Evolutionary conservation across 2,888 invertebrate genomes (phyloP).

Genomic region (Diploptera punctata): DNA sequence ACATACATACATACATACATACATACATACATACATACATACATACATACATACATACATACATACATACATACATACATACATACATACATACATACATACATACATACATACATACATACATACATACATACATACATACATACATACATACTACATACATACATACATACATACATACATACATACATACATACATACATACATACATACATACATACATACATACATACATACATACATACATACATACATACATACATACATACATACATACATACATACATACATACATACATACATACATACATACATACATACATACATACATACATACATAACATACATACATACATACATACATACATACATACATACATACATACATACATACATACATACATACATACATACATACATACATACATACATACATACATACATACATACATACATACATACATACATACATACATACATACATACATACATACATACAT

Average conservation of each 20-base stretch:
- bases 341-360: too few relatives aligned
- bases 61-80: background rate
- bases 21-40: background rate
- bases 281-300: background rate
- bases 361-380: background rate
- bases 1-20: background rate
- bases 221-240: background rate
- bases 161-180: constrained; percentile 11
- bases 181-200: constrained; percentile 2
- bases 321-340: background rate
- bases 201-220: background rate
- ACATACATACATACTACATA: too few relatives aligned
- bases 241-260: background rate
- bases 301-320: background rate
- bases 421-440: constrained; percentile 4
- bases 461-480: background rate
- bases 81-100: background rate
- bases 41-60: background rate
- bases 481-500: too few relatives aligned
- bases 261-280: background rate
- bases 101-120: constrained; percentile 7
- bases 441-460: constrained; percentile 7
- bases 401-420: constrained; percentile 2
- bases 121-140: constrained; percentile 7
- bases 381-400: background rate